Base-by-base conservation (phyloP, 2,797 vertebrate species). In the Odontamblyopus rebecca region DNA sequence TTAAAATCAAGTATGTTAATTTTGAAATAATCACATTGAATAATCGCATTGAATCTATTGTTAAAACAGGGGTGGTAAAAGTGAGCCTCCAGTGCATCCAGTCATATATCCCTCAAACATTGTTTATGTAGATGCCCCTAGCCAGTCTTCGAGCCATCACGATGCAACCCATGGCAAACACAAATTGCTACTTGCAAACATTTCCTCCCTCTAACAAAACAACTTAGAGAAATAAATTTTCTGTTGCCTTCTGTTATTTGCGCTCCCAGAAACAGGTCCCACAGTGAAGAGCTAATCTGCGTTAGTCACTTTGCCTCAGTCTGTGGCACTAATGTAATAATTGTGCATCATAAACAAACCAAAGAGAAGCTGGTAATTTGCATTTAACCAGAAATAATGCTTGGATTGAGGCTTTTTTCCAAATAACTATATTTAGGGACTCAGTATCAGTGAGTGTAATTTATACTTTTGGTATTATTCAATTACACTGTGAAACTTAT, bases 11-110 rank as follows among this genome's bases (percentile, higher is more conserved):
- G 44, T 16, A 48, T 48, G 15, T 15, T 1, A 15, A 48, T 48
- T 48, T 15, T 16, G 44, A 48, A 48, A 48, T 9, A 8, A 38
- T 9, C 9, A 38, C 23, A 23, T 23, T 23, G 23, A 23, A 23
- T 23, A 81, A 72, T 29, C 41, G 70, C 65, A 15, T 30, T 35
- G 50, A 44, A 73, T 70, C 62, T 38, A 67, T 71, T 66, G 35
- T 64, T 54, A 54, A 54, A 54, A 54, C 18, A 0, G 15, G 12
- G 18, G 48, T 18, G 1, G 48, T 50, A 50, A 48, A 6, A 48
- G 44, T 15, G 4, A 48, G 13, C 44, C 7, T 15, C 13, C 4
- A 48, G 44, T 16, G 27, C 23, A 57, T 26, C 9, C 9, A 26
- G 12, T 13, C 54, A 26, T 9, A 2, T n/a, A 23, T 57, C 23